phyloP scores from a whole-genome alignment of 2,113 vertebrate species.

The Rhizomys pruinosus region DNA sequence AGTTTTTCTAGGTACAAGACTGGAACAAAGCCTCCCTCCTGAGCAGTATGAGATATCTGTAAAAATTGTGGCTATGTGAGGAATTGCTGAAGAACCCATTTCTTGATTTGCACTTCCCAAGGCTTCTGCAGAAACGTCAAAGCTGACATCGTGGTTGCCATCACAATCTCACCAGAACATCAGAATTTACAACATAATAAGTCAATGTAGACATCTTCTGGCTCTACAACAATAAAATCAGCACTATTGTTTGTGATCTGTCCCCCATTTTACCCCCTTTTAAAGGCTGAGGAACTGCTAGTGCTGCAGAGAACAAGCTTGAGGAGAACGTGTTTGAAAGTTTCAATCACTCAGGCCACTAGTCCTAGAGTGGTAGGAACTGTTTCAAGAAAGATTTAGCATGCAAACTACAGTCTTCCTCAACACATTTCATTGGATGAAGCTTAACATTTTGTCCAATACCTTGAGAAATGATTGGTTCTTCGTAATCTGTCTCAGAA shows the following conservation, averaged over 20 bases:
- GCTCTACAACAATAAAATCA: neutral
- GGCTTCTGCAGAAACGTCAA: too few relatives aligned
- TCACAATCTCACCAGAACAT: neutral
- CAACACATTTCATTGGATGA: neutral
- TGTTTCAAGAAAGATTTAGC: neutral
- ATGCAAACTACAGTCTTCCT: neutral
- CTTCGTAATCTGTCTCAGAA: neutral
- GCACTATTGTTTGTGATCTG: neutral
- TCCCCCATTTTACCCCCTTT: neutral
- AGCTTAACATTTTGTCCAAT: neutral
- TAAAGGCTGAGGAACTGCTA: neutral
- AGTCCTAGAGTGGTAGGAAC: neutral
- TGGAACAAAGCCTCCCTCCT: too few relatives aligned
- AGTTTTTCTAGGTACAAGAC: neutral
- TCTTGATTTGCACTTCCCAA: neutral
- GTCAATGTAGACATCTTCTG: neutral
- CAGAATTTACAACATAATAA: neutral
- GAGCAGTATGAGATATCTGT: neutral
- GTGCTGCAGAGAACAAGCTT: neutral
- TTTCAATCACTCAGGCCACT: too few relatives aligned
- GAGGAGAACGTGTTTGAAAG: too few relatives aligned
- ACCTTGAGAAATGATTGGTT: neutral
- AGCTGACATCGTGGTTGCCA: neutral
- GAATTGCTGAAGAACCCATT: neutral
- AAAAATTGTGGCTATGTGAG: neutral